Evolutionary conservation across 2,113 vertebrate genomes (phyloP).

Genomic region (Toxotes jaculatrix): DNA sequence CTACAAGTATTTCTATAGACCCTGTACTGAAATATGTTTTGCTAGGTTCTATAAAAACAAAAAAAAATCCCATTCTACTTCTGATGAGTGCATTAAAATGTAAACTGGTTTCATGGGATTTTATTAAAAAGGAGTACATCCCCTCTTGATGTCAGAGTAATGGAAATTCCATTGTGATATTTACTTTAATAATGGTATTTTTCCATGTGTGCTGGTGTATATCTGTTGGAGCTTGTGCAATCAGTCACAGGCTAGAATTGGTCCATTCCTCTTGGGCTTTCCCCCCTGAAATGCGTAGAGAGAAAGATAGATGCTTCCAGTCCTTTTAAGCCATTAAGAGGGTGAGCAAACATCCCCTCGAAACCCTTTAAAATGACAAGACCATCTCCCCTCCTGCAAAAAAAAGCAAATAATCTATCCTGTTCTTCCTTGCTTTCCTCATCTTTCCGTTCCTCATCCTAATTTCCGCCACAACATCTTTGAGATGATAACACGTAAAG

Average conservation of each 20-base stretch:
- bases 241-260: slow-evolving; percentile 55
- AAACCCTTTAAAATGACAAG: slow-evolving; percentile 75
- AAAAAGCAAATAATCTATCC: slow-evolving; percentile 58
- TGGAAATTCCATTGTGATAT: slow-evolving; percentile 63
- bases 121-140: slow-evolving; percentile 26
- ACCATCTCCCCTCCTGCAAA: slow-evolving; percentile 32
- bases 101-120: slow-evolving; percentile 54
- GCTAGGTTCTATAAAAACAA: slow-evolving; percentile 1
- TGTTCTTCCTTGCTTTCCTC: slow-evolving; percentile 33
- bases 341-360: slow-evolving; percentile 76
- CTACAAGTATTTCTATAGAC: slow-evolving; percentile 11
- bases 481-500: slow-evolving; percentile 49
- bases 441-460: slow-evolving; percentile 39
- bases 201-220: slow-evolving; percentile 51
- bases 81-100: slow-evolving; percentile 47
- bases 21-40: slow-evolving; percentile 3
- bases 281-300: slow-evolving; percentile 46
- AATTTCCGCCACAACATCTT: slow-evolving; percentile 26
- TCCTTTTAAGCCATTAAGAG: slow-evolving; percentile 75
- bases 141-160: slow-evolving; percentile 34
- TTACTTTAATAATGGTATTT: slow-evolving; percentile 61
- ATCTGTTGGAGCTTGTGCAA: slow-evolving; percentile 60
- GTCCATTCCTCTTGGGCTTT: slow-evolving; percentile 57
- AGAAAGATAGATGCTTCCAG: slow-evolving; percentile 77
- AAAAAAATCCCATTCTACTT: neutral